phyloP scores from a whole-genome alignment of 1,140 invertebrate species.

The Belonocnema kinseyi region DNA sequence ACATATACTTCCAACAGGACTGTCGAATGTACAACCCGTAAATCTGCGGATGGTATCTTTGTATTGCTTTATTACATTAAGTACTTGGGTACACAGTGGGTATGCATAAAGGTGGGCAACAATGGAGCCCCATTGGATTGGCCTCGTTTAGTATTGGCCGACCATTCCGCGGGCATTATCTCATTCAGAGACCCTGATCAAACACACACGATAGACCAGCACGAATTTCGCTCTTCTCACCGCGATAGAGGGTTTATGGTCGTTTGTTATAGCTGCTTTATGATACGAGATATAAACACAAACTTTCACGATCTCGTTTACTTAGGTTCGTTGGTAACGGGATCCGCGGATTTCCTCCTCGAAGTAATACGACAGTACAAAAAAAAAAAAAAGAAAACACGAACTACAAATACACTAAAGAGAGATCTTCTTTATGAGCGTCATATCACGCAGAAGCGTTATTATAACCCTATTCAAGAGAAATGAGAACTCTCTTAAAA shows the following conservation, averaged over 20 bases:
- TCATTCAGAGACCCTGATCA: constrained; percentile 48
- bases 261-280: constrained; percentile 47
- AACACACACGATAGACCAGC: constrained; percentile 21
- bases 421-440: constrained; percentile 1
- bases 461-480: constrained; percentile 33
- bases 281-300: constrained; percentile 24
- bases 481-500: constrained; percentile 30
- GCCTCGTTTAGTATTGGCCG: constrained; percentile 46
- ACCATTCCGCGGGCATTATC: constrained; percentile 46
- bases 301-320: constrained; percentile 49
- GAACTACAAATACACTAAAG: not conserved
- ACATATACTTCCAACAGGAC: not conserved
- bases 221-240: constrained; percentile 43
- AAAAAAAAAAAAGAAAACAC: not conserved
- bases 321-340: constrained; percentile 43
- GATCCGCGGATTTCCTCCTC: constrained; percentile 37
- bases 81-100: constrained; percentile 68
- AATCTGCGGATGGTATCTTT: constrained; percentile 68
- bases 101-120: constrained; percentile 37
- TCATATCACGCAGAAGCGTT: constrained; percentile 18
- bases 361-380: not conserved
- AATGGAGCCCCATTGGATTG: constrained; percentile 48
- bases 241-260: constrained; percentile 48
- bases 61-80: constrained; percentile 71
- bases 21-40: constrained; percentile 1